Evolutionary conservation across 2,888 invertebrate genomes (phyloP).

Genomic region (Dione juno): DNA sequence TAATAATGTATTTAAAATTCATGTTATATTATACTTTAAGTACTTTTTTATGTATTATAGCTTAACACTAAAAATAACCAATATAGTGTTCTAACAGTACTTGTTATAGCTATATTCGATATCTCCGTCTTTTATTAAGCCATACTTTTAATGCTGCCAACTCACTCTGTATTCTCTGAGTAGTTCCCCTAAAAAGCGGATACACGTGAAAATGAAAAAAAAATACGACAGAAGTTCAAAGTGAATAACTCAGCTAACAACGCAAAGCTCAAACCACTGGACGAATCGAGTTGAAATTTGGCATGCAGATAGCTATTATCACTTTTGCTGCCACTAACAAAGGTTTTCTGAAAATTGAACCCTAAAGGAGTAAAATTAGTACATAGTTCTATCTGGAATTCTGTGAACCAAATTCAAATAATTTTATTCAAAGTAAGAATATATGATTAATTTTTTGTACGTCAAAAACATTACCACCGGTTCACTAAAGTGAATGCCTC

Average conservation of each 20-base stretch:
- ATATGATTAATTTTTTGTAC: too few species aligned
- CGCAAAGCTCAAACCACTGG: slow-evolving; percentile 22
- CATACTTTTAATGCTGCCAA: too few species aligned
- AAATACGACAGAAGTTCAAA: background rate
- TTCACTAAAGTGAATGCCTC: too few species aligned
- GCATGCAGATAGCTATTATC: slow-evolving; percentile 12
- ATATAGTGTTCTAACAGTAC: too few species aligned
- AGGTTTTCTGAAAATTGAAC: slow-evolving; percentile 1
- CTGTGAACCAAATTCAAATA: too few species aligned
- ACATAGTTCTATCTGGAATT: background rate
- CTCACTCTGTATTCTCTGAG: too few species aligned
- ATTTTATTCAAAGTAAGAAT: too few species aligned
- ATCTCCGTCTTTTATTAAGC: too few species aligned
- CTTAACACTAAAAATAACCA: too few species aligned
- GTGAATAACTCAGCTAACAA: slow-evolving; percentile 16
- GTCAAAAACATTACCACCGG: too few species aligned
- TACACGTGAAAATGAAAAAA: background rate
- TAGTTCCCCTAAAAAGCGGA: too few species aligned
- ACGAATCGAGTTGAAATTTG: slow-evolving; percentile 21
- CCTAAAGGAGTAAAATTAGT: background rate
- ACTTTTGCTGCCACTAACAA: slow-evolving; percentile 9
- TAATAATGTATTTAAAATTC: slow-evolving; percentile 1
- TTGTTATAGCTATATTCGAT: too few species aligned
- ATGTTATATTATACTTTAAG: background rate
- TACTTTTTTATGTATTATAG: background rate